Conservation (phyloP, 2,113 vertebrate genomes). For the Turdus rufiventris region DNA sequence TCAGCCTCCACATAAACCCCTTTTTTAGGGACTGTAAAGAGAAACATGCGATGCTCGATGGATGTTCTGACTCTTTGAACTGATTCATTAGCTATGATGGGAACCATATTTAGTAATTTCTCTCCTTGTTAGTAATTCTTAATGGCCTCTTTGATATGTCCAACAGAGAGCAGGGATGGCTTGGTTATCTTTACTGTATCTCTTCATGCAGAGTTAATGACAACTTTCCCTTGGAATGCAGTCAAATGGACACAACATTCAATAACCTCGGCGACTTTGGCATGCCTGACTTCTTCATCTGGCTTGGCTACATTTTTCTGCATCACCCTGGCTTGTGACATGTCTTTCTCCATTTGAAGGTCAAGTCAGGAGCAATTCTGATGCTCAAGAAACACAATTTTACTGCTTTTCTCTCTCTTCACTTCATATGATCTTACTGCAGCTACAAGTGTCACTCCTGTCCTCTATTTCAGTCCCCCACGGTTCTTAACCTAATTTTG, state of each 20-base stretch:
- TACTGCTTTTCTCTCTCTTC: neutral
- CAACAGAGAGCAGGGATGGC: neutral
- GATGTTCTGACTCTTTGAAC: neutral
- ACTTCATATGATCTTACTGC: neutral
- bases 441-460: neutral
- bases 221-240: neutral
- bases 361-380: neutral
- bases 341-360: neutral
- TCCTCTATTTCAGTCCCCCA: neutral
- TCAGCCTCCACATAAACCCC: neutral
- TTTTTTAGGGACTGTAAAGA: neutral
- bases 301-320: neutral
- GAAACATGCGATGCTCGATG: neutral
- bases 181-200: neutral
- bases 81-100: neutral
- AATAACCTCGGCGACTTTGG: neutral
- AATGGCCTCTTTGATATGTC: neutral
- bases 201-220: neutral
- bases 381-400: neutral
- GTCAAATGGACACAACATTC: neutral
- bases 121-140: neutral
- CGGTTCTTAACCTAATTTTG: neutral
- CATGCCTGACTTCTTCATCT: neutral
- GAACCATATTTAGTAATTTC: neutral
- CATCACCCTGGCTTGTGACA: fast-evolving